Conservation (phyloP, 2,888 invertebrate species). For the Phanerotoma sp. region DNA sequence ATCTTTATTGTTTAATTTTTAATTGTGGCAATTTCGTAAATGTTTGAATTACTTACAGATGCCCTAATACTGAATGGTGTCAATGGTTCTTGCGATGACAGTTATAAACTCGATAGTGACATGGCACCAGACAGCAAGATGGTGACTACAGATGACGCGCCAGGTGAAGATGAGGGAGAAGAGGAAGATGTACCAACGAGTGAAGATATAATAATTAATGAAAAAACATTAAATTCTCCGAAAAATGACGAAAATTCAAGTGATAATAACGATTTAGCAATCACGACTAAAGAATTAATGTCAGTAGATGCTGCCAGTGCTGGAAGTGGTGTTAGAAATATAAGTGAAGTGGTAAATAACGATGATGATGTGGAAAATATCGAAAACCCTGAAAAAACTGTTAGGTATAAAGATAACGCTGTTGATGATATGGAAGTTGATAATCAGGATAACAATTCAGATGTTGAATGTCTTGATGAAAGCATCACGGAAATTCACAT, state of each 20-base stretch:
- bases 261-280: slow-evolving; percentile 33
- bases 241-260: slow-evolving; percentile 38
- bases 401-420: slow-evolving; percentile 18
- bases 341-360: slow-evolving; percentile 48
- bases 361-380: slow-evolving; percentile 39
- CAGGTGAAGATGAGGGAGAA: slow-evolving; percentile 35
- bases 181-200: slow-evolving; percentile 37
- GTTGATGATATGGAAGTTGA: slow-evolving; percentile 51
- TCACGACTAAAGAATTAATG: slow-evolving; percentile 7
- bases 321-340: slow-evolving; percentile 61
- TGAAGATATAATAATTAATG: slow-evolving; percentile 33
- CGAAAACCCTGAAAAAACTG: slow-evolving; percentile 28
- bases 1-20: no score
- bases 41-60: slow-evolving; percentile 45
- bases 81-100: slow-evolving; percentile 54
- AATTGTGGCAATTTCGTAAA: neutral
- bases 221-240: slow-evolving; percentile 25
- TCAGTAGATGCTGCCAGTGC: slow-evolving; percentile 38
- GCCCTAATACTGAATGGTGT: slow-evolving; percentile 56
- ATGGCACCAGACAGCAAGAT: slow-evolving; percentile 15
- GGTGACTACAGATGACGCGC: slow-evolving; percentile 32
- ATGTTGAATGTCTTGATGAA: slow-evolving; percentile 54
- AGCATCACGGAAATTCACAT: slow-evolving; percentile 38
- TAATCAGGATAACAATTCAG: slow-evolving; percentile 47
- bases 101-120: slow-evolving; percentile 38